These are phyloP conservation scores for Cylloceria caligata DNA, from an alignment of 2,888 invertebrate species.

Conservation along the genomic window DNA sequence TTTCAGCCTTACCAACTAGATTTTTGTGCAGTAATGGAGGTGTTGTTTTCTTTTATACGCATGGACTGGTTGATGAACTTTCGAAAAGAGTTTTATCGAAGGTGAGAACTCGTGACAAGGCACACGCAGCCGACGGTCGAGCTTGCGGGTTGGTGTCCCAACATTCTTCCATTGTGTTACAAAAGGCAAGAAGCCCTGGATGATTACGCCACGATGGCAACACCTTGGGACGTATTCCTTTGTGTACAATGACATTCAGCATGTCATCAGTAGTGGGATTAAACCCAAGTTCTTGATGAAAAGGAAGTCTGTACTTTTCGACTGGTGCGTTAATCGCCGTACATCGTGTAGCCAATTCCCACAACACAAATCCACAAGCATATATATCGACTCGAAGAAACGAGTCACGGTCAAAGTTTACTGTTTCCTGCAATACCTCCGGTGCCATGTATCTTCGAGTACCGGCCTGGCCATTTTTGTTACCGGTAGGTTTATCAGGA, in stretches of 20 bases:
- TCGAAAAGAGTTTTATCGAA: too few relatives aligned
- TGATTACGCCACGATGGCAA: conserved; percentile 2
- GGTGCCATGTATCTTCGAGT: conserved; percentile 98
- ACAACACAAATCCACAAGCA: conserved; percentile 97
- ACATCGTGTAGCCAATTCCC: conserved; percentile 96
- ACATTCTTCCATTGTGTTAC: conserved; percentile 98
- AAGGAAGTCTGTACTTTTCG: not conserved
- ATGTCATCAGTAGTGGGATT: not conserved
- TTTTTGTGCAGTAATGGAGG: too few relatives aligned
- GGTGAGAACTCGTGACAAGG: conserved; percentile 91
- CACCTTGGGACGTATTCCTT: not conserved
- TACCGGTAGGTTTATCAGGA: conserved; percentile 94
- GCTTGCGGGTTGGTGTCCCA: conserved; percentile 99
- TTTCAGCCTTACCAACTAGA: too few relatives aligned
- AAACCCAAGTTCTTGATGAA: not conserved
- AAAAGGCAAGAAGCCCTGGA: conserved; percentile 91
- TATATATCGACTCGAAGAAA: conserved; percentile 99
- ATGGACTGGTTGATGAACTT: not conserved
- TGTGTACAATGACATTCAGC: not conserved
- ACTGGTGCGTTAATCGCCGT: too few relatives aligned
- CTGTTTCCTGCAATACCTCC: conserved; percentile 98
- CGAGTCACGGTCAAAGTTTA: conserved; percentile 97
- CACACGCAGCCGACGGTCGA: conserved; percentile 96
- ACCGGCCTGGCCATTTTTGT: conserved; percentile 97
- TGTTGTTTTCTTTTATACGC: not conserved